Conservation (phyloP, 2,113 vertebrate species). For the Solenodon paradoxus region DNA sequence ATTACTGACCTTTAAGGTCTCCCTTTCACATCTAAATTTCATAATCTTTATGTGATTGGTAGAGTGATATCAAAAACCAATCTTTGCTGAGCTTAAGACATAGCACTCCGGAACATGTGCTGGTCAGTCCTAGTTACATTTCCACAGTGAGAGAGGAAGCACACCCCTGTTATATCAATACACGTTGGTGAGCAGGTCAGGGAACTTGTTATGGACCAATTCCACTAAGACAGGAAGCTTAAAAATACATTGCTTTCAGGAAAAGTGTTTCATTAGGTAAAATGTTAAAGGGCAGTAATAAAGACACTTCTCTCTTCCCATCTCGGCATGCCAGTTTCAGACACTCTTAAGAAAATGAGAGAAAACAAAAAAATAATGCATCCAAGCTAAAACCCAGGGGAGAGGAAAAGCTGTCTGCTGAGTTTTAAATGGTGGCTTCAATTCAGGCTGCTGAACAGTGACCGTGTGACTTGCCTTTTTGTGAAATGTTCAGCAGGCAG, state of each 20-base stretch:
- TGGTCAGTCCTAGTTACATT: background rate
- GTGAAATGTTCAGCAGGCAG: slow-evolving; percentile 35
- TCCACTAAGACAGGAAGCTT: background rate
- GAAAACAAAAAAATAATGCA: background rate
- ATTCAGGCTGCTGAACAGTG: background rate
- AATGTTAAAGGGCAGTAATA: slow-evolving; percentile 23
- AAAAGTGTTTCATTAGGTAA: background rate
- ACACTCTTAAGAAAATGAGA: background rate
- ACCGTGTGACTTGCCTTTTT: slow-evolving; percentile 47
- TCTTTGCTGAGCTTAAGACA: background rate
- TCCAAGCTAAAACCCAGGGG: background rate
- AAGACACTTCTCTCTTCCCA: slow-evolving; percentile 10
- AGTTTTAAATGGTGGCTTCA: background rate
- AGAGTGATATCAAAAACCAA: background rate
- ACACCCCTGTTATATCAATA: background rate
- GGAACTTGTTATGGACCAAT: background rate
- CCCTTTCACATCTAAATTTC: background rate
- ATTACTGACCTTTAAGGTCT: background rate
- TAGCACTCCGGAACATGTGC: background rate
- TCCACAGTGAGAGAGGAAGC: background rate
- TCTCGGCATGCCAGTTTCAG: background rate
- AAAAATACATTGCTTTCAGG: slow-evolving; percentile 1
- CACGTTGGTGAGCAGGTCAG: background rate
- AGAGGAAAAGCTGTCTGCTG: background rate
- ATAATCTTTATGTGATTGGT: background rate